Percentiles rank a stretch among this genome's conserved stretches.
These are phyloP conservation scores for Glyptemys insculpta DNA, from an alignment of 2,797 vertebrate species.

Conservation along the genomic window DNA sequence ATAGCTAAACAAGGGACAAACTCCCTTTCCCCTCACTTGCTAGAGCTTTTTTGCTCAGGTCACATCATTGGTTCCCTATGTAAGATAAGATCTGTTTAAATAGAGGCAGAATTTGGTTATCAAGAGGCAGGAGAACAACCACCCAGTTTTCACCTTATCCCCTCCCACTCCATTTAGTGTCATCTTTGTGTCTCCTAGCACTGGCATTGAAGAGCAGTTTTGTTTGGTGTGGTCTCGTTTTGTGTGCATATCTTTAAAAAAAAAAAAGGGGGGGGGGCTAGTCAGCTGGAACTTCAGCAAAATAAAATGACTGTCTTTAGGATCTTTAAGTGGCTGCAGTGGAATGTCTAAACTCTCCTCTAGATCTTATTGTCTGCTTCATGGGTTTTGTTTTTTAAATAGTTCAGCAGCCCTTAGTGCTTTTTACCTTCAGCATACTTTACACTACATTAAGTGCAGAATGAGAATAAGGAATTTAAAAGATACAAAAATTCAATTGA, in stretches of 20 bases:
- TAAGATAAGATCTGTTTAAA: neutral
- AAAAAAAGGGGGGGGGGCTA: neutral
- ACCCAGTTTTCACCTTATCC: too few species aligned
- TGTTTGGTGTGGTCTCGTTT: neutral
- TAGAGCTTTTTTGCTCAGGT: neutral
- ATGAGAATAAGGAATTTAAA: neutral
- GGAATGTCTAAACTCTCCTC: neutral
- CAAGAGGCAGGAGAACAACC: neutral
- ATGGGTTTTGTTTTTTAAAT: neutral
- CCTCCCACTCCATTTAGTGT: neutral
- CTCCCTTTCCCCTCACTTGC: neutral
- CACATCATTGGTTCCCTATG: too few species aligned
- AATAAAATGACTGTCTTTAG: neutral
- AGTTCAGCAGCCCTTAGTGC: neutral
- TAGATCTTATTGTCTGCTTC: neutral
- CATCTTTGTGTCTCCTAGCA: neutral
- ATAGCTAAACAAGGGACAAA: neutral
- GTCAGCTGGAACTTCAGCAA: neutral
- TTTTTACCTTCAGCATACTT: neutral
- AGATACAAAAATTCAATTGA: neutral
- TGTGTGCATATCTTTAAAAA: too few species aligned
- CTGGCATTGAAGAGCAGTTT: neutral
- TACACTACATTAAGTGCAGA: neutral
- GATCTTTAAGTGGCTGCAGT: neutral
- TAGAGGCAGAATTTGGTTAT: neutral